Base-by-base conservation (phyloP, 2,888 invertebrate species). In the Pherbina coryleti region DNA sequence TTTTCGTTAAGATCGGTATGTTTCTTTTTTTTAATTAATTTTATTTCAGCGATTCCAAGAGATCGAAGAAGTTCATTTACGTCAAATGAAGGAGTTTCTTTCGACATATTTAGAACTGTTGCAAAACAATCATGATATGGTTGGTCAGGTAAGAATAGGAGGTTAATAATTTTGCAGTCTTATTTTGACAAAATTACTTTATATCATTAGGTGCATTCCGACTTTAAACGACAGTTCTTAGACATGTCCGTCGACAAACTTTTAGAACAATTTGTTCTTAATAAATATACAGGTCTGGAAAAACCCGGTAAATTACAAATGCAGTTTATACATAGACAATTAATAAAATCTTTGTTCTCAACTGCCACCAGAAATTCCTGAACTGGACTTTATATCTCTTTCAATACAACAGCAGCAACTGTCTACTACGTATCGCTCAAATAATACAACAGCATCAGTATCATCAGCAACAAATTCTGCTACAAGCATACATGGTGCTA, bases 81-180 rank as follows among this genome's bases (percentile, higher is more conserved):
- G 94, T 83, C 97, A 97, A 89, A 98, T 98, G 97, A 97, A 97
- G 88, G 96, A 97, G 85, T 98, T 98, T 92, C 92, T 98, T 57
- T 95, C 95, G 85, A 94, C 93, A 5, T 98, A 97, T 90, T 94
- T 96, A 79, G 95, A 96, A 86, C 93, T 97, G 80, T 92, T 97
- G 84, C 96, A 97, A 86, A 94, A 94, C 86, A 96, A 97, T 88
- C 97, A 97, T 90, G 96, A 95, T 84, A 93, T 96, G 87, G 95
- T 97, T 90, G 97, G 97, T 57, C 95, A 96, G 90, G 92, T 92
- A 86, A 83, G 86, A 76, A 31, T 51, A 25, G 19, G 34, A 44
- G n/a, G 7, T 53, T 34, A 22, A 64, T 34, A 9, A 17, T 28
- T n/a, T 37, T 14, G 28, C 4, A 3, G 25, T 28, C 25, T 55